A percentile compares a stretch with the other conserved stretches of the same genome.
Evolutionary conservation across 2,888 invertebrate genomes (phyloP).

Genomic region (Protonemura montana): DNA sequence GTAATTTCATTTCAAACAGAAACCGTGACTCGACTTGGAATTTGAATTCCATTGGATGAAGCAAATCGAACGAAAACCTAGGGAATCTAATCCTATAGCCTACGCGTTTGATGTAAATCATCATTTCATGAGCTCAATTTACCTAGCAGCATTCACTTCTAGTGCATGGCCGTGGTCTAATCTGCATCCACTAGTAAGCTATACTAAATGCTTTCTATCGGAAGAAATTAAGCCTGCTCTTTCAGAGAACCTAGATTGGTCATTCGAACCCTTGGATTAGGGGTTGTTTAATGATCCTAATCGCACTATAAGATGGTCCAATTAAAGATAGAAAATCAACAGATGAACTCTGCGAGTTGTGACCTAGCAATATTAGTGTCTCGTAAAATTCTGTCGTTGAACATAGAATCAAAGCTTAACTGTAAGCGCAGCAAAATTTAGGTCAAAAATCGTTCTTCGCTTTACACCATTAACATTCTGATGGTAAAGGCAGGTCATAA

Average conservation of each 20-base stretch:
- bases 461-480: not conserved
- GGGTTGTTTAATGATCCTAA: not conserved
- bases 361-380: too few species aligned
- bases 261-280: not conserved
- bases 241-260: not conserved
- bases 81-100: conserved; percentile 35
- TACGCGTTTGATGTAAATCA: conserved; percentile 37
- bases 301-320: not conserved
- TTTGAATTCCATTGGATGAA: conserved; percentile 40
- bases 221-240: conserved; percentile 8
- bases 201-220: not conserved
- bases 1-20: conserved; percentile 38
- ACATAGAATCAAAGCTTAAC: too few species aligned
- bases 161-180: not conserved
- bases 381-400: too few species aligned
- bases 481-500: not conserved
- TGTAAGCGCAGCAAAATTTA: not conserved
- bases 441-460: not conserved
- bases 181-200: not conserved
- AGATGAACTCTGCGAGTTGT: too few species aligned
- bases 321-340: not conserved
- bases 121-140: conserved; percentile 40
- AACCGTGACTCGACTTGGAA: conserved; percentile 39
- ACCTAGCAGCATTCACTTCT: conserved; percentile 8
- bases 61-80: conserved; percentile 39